These are phyloP conservation scores for Drosophila kokeensis DNA, from an alignment of 2,888 invertebrate genomes.

Conservation along the genomic window DNA sequence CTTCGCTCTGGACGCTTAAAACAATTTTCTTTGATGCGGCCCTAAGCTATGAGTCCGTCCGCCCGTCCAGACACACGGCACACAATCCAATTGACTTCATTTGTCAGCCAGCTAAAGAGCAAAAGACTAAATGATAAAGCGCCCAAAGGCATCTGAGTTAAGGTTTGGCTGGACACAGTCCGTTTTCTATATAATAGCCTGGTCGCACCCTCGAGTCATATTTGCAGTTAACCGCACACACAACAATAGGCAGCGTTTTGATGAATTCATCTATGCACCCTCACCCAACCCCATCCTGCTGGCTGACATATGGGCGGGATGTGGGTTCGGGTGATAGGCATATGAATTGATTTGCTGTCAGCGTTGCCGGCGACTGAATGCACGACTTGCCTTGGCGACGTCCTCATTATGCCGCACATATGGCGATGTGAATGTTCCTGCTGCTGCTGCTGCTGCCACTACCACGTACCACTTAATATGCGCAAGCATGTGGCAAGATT, in stretches of 20 bases:
- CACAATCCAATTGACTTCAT: slow-evolving; percentile 79
- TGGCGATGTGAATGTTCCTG: slow-evolving; percentile 56
- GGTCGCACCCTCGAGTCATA: slow-evolving; percentile 70
- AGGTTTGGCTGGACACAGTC: slow-evolving; percentile 45
- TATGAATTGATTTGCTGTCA: slow-evolving; percentile 80
- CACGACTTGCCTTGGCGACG: slow-evolving; percentile 69
- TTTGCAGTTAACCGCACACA: slow-evolving; percentile 71
- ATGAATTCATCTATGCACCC: slow-evolving; percentile 57
- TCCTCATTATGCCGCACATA: slow-evolving; percentile 78
- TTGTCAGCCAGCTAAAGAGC: slow-evolving; percentile 64
- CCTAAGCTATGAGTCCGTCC: slow-evolving; percentile 9
- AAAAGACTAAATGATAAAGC: slow-evolving; percentile 71
- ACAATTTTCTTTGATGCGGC: slow-evolving; percentile 79
- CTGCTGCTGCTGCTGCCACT: slow-evolving; percentile 34
- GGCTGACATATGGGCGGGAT: slow-evolving; percentile 14
- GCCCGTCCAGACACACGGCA: slow-evolving; percentile 37
- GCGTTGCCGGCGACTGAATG: slow-evolving; percentile 58
- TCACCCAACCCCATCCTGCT: not conserved
- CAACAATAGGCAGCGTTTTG: slow-evolving; percentile 63
- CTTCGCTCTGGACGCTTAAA: slow-evolving; percentile 67
- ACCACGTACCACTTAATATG: slow-evolving; percentile 76
- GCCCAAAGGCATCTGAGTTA: slow-evolving; percentile 29
- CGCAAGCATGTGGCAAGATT: slow-evolving; percentile 74
- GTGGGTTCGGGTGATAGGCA: slow-evolving; percentile 38
- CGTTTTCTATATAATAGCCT: slow-evolving; percentile 59